phyloP scores from a whole-genome alignment of 2,113 vertebrate species.

The Phainopepla nitens region DNA sequence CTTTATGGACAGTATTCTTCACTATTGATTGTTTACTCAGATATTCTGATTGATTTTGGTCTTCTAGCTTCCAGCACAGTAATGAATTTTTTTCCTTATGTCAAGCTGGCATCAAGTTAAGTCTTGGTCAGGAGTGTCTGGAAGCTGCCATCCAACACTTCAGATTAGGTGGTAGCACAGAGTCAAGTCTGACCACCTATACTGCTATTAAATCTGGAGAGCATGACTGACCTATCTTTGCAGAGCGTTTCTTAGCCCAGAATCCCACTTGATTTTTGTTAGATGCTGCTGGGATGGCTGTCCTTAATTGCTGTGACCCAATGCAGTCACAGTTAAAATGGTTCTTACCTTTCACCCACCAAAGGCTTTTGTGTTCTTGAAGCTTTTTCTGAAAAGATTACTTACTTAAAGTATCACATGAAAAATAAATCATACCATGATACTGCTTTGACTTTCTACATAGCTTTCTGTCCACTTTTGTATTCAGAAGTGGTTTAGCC shows the following conservation, averaged over 20 bases:
- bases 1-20: neutral
- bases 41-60: neutral
- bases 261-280: neutral
- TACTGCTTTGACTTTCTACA: neutral
- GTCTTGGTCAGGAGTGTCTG: neutral
- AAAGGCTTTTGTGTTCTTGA: neutral
- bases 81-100: neutral
- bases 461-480: neutral
- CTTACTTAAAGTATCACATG: neutral
- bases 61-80: neutral
- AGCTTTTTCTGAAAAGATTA: neutral
- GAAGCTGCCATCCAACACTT: neutral
- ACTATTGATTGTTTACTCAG: neutral
- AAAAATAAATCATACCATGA: neutral
- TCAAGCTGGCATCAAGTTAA: neutral
- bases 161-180: neutral
- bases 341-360: neutral
- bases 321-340: neutral
- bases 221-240: neutral
- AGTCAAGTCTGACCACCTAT: neutral
- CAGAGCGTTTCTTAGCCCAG: neutral
- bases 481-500: neutral
- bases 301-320: neutral
- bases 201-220: neutral
- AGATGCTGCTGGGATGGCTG: neutral